Evolutionary conservation across 2,888 invertebrate genomes (phyloP), one percentile per base, ranked within the genome.

Genomic region (Ypsolopha sequella): DNA sequence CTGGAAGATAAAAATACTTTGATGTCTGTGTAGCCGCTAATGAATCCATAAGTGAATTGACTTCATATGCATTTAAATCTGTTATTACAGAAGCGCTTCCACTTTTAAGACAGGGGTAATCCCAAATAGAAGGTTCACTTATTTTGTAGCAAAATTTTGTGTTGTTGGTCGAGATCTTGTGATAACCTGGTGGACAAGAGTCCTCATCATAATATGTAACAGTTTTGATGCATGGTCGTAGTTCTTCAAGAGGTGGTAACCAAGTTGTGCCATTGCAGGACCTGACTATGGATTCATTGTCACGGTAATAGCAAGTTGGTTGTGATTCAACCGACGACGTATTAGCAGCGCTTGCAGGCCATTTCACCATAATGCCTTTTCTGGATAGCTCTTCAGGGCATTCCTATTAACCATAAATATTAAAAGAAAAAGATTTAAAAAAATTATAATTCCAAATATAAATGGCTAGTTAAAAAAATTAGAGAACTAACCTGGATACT

Each of bases 1-100:
- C 78, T 11, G 89, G 89, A 51, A 89, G 58, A 89, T 90, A 90
- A 60, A 68, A 80, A 53, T 67, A 73, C 55, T 64, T 66, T 0
- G 75, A 70, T 1, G 52, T 56, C 51, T 72, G 70, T 47, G 55
- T 59, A 11, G 53, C 50, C 50, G 55, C 61, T 52, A 88, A 72
- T 8, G 72, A 70, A 41, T 62, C 52, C 34, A 84, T 53, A 52
- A 86, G 55, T n/a, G 66, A 65, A 10, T 66, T 54, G 1, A 71
- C 53, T 57, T 82, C 79, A 11, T 61, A 55, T 46, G 56, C 54
- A 41, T 65, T 61, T 35, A 86, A 62, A 57, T 85, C 79, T 1
- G 79, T 78, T 10, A 86, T 72, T 1, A 80, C 66, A 10, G 79
- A 70, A 6, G 78, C 78, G 11, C 78, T 80, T 2, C 85, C 84